phyloP scores from a whole-genome alignment of 2,888 invertebrate genomes.

The Sarcophaga rosellei region DNA sequence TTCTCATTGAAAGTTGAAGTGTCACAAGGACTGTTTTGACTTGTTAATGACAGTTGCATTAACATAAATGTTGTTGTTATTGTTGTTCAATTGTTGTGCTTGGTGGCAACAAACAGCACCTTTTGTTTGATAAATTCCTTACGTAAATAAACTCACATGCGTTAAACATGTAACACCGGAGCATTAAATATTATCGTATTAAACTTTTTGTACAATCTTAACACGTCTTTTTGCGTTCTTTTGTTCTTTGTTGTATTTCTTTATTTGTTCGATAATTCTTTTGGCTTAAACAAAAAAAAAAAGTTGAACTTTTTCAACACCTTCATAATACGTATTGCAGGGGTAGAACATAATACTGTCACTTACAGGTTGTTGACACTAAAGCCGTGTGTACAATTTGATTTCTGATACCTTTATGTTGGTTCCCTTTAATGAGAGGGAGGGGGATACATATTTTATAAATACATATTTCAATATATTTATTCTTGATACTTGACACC shows the following conservation, averaged over 20 bases:
- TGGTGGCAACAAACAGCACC: constrained; percentile 7
- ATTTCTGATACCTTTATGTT: neutral
- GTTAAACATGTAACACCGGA: neutral
- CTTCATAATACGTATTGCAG: constrained; percentile 22
- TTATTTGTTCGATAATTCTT: constrained; percentile 8
- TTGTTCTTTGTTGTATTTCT: neutral
- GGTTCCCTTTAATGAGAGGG: neutral
- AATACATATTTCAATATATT: constrained; percentile 1
- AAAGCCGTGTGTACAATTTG: neutral
- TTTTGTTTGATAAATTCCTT: constrained; percentile 15
- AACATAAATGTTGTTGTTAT: constrained; percentile 39
- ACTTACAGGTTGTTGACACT: constrained; percentile 55
- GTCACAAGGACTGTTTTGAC: constrained; percentile 58
- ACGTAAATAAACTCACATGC: neutral
- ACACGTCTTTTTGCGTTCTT: neutral
- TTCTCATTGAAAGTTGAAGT: constrained; percentile 43
- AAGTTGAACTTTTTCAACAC: constrained; percentile 46
- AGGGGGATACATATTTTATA: constrained; percentile 46
- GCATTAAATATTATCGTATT: constrained; percentile 32
- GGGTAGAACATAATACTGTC: neutral
- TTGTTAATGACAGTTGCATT: constrained; percentile 51
- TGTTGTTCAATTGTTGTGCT: neutral
- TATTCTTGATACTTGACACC: constrained; percentile 30
- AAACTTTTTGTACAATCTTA: constrained; percentile 28
- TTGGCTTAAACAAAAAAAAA: constrained; percentile 36